Conservation (phyloP, 2,888 invertebrate species). For the Cephus pygmeus region DNA sequence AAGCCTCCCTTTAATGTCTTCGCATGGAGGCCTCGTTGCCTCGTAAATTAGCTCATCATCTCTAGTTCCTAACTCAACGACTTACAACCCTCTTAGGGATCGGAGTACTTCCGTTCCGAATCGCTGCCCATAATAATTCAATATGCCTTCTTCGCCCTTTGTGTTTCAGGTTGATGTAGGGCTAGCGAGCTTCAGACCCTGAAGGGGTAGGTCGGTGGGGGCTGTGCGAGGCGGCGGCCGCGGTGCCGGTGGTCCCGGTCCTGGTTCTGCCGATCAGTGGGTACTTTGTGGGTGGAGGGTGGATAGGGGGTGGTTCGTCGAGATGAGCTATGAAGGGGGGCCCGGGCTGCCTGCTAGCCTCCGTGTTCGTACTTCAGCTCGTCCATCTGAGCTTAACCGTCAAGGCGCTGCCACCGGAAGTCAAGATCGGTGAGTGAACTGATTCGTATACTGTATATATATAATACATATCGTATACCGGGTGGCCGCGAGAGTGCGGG, state of each 20-base stretch:
- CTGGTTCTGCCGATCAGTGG: background rate
- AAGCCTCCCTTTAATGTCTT: background rate
- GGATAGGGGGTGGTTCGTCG: constrained; percentile 54
- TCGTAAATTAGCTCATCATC: background rate
- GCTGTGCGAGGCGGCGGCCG: background rate
- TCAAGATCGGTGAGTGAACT: constrained; percentile 61
- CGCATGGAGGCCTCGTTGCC: background rate
- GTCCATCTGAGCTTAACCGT: constrained; percentile 50
- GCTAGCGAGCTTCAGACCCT: background rate
- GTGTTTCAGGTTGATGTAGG: constrained; percentile 2
- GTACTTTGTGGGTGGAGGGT: constrained; percentile 12
- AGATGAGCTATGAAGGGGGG: constrained; percentile 65
- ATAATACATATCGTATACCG: background rate
- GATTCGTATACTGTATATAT: background rate
- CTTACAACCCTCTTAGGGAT: background rate
- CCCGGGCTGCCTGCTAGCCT: constrained; percentile 63
- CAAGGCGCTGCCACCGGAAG: constrained; percentile 57
- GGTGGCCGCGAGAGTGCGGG: no score
- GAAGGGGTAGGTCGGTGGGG: constrained; percentile 12
- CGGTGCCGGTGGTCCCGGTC: background rate
- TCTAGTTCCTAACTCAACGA: background rate
- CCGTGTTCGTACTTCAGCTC: constrained; percentile 56
- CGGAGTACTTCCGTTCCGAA: background rate
- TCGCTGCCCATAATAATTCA: background rate
- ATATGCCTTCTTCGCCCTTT: background rate